A percentile compares a stretch with the other conserved stretches of the same genome.
phyloP scores from a whole-genome alignment of 2,797 vertebrate genomes.

The Valencia hispanica region DNA sequence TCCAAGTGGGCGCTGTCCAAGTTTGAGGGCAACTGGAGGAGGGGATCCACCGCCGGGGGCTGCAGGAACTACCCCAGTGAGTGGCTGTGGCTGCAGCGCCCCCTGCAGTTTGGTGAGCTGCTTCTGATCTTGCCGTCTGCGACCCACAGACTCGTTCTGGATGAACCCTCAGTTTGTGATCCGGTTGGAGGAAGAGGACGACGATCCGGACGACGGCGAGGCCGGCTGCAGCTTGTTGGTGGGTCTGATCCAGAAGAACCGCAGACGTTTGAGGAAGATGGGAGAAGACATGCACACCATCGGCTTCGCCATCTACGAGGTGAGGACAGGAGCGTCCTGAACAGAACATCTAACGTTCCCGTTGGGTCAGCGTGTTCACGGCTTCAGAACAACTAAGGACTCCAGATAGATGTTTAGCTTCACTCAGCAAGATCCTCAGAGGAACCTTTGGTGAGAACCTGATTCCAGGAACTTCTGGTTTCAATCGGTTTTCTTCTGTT shows the following conservation, averaged over 20 bases:
- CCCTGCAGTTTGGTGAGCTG: not conserved
- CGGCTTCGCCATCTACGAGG: slow-evolving; percentile 85
- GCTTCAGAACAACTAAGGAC: not conserved
- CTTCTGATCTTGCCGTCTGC: not conserved
- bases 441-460: not conserved
- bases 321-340: slow-evolving; percentile 1
- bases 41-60: slow-evolving; percentile 85
- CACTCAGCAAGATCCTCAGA: too few relatives aligned
- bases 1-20: slow-evolving; percentile 54
- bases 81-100: slow-evolving; percentile 41
- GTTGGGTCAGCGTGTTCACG: too few relatives aligned
- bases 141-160: slow-evolving; percentile 85
- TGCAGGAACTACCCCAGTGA: slow-evolving; percentile 87
- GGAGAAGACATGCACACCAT: slow-evolving; percentile 87
- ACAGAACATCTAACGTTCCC: slow-evolving; percentile 1
- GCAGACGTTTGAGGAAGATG: slow-evolving; percentile 75
- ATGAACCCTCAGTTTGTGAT: slow-evolving; percentile 90
- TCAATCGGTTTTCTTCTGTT: slow-evolving; percentile 27
- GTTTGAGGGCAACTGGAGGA: slow-evolving; percentile 84
- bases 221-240: slow-evolving; percentile 83
- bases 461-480: not conserved
- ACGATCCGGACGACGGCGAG: slow-evolving; percentile 75
- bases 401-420: too few relatives aligned
- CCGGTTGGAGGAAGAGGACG: slow-evolving; percentile 81
- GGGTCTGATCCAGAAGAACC: slow-evolving; percentile 91